These are phyloP conservation scores for Troides aeacus DNA, from an alignment of 2,888 invertebrate species.

Conservation along the genomic window DNA sequence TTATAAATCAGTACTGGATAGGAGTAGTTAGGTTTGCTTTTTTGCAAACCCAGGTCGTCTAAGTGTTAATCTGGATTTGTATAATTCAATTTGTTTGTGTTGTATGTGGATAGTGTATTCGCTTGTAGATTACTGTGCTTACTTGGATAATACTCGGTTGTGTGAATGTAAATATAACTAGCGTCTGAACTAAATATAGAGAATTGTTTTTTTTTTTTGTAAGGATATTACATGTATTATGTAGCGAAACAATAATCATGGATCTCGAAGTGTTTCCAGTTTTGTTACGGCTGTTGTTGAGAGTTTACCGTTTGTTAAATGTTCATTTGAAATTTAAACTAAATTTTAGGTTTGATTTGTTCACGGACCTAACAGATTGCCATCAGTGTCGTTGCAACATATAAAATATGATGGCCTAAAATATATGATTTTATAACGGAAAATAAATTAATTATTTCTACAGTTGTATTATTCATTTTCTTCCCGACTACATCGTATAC, in stretches of 20 bases:
- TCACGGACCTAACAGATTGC: neutral
- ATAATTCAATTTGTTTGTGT: constrained; percentile 17
- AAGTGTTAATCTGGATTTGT: neutral
- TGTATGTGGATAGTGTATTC: constrained; percentile 17
- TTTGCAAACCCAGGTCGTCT: neutral
- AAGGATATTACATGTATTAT: constrained; percentile 8
- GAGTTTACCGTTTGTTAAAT: constrained; percentile 49
- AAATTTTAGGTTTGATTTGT: neutral
- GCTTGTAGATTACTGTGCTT: constrained; percentile 27
- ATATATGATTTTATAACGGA: constrained; percentile 25
- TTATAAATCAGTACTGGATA: neutral
- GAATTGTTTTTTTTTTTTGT: constrained; percentile 5
- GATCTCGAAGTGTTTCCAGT: constrained; percentile 54
- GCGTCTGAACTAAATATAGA: constrained; percentile 7
- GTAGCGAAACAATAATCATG: constrained; percentile 43
- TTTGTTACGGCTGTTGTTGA: constrained; percentile 74
- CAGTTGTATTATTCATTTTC: constrained; percentile 21
- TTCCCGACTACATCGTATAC: neutral
- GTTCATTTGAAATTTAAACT: constrained; percentile 7
- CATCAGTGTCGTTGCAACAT: constrained; percentile 2
- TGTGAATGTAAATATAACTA: constrained; percentile 64
- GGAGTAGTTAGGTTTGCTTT: too few relatives aligned
- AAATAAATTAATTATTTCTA: constrained; percentile 29
- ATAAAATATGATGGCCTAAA: constrained; percentile 14
- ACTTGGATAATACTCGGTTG: constrained; percentile 61